Base-by-base conservation (phyloP, 2,797 vertebrate genomes). In the Eleutherodactylus coqui region DNA sequence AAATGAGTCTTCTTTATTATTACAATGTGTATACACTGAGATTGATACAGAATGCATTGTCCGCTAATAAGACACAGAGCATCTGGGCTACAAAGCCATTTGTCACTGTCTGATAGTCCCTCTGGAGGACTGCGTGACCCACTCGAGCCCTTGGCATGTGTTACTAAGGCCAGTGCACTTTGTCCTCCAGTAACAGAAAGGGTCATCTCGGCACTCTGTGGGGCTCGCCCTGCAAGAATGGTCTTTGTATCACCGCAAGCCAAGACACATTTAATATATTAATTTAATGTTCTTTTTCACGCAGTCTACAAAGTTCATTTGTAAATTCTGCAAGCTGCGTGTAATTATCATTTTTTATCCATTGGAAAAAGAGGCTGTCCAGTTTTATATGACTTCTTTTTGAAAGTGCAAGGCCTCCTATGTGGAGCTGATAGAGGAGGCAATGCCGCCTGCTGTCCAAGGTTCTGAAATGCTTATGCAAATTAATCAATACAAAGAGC, bases 1-100 rank as follows among this genome's bases (percentile, higher is more conserved):
- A 53, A 49, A 49, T 24, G 62, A 81, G 79, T 69, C 32, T 36
- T 34, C 60, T 45, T 10, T 69, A 51, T 81, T 69, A 32, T 81
- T 36, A 11, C n/a, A 24, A 69, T n/a, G 62, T 69, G 67, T 36
- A 82, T n/a, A 49, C 47, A 41, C 80, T 29, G 34, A n/a, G 45
- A 27, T 69, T 55, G 47, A n/a, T 82, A 72, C 38, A 82, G 32
- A 24, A 4, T 4, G n/a, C 70, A 83, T 83, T 83, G 82, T 83
- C 70, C 47, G 58, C 47, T 79, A 70, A 53, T 85, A 79, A 79
- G 58, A 79, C 47, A 16, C 41, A 4, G 36, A 45, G 45, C 83
- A 79, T 78, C 83, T 70, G 83, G 76, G 38, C 83, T 43, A 55
- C 55, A 79, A 69, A 72, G 47, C 62, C 83, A 85, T 79, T 78